These are phyloP conservation scores for Callaeas wilsoni DNA, from an alignment of 2,113 vertebrate genomes.

Conservation along the genomic window DNA sequence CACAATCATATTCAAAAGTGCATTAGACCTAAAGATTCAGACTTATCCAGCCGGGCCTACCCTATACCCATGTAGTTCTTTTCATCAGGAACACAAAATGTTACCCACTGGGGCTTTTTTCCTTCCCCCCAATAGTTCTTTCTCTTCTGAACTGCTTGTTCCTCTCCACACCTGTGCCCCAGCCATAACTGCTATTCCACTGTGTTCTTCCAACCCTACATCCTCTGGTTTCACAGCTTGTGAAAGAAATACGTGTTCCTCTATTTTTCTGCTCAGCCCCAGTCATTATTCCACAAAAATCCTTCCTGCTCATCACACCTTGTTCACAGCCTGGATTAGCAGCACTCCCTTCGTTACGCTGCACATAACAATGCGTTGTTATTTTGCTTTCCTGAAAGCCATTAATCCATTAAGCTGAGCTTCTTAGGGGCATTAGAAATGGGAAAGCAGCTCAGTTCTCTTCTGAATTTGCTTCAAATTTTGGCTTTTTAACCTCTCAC, in stretches of 20 bases:
- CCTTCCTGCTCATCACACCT: not conserved
- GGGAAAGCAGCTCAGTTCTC: not conserved
- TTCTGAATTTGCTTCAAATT: not conserved
- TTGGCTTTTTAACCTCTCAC: not conserved
- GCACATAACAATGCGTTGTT: not conserved
- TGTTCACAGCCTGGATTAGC: not conserved
- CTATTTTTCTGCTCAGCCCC: not conserved
- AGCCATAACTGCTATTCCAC: not conserved
- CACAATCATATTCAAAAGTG: not conserved
- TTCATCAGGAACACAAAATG: not conserved
- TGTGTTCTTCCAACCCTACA: not conserved
- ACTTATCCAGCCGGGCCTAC: not conserved
- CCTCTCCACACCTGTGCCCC: not conserved
- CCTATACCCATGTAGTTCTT: not conserved
- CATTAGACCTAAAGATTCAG: not conserved
- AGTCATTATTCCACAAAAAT: not conserved
- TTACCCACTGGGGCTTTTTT: not conserved
- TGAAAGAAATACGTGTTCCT: not conserved
- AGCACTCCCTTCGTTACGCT: not conserved
- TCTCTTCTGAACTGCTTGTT: not conserved
- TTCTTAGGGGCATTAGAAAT: not conserved
- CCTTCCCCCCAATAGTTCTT: not conserved
- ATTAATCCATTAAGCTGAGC: slow-evolving; percentile 26
- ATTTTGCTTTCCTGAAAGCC: not conserved
- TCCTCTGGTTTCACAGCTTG: not conserved